A percentile compares a stretch with the other conserved stretches of the same genome.
These are phyloP conservation scores for Tetramorium bicarinatum DNA, from an alignment of 2,888 invertebrate genomes.

Conservation along the genomic window DNA sequence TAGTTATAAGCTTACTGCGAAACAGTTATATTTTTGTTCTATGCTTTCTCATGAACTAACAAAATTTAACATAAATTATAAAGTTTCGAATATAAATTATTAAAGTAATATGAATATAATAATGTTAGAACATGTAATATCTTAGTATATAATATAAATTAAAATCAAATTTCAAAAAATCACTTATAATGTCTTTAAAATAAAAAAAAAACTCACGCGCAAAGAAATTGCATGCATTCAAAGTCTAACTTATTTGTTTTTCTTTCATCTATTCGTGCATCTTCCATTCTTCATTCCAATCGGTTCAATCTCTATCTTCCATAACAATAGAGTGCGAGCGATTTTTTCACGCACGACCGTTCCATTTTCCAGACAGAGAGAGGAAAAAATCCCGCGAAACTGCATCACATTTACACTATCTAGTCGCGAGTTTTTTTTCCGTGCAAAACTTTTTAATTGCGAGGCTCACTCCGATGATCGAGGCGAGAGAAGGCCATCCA, in stretches of 20 bases:
- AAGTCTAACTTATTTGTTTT: background rate
- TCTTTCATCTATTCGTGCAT: background rate
- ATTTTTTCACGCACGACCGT: slow-evolving; percentile 69
- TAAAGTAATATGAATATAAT: slow-evolving; percentile 9
- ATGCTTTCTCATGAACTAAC: background rate
- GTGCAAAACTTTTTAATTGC: slow-evolving; percentile 85
- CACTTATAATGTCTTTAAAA: background rate
- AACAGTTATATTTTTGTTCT: slow-evolving; percentile 27
- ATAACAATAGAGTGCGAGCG: slow-evolving; percentile 66
- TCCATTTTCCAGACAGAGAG: slow-evolving; percentile 20
- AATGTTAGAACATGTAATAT: background rate
- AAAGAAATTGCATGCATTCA: slow-evolving; percentile 8
- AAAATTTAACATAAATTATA: slow-evolving; percentile 18
- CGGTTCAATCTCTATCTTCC: slow-evolving; percentile 39
- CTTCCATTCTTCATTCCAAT: slow-evolving; percentile 7
- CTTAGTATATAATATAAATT: background rate
- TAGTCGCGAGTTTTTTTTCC: slow-evolving; percentile 61
- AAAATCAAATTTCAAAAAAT: background rate
- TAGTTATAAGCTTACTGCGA: slow-evolving; percentile 7
- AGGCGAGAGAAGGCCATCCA: slow-evolving; percentile 80
- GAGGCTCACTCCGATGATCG: slow-evolving; percentile 75
- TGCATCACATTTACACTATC: slow-evolving; percentile 50
- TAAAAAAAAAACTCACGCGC: background rate
- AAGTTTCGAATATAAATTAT: slow-evolving; percentile 16
- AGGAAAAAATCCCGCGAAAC: slow-evolving; percentile 29